Conservation (phyloP, 2,888 invertebrate genomes). For the Drosophila mayaguana region DNA sequence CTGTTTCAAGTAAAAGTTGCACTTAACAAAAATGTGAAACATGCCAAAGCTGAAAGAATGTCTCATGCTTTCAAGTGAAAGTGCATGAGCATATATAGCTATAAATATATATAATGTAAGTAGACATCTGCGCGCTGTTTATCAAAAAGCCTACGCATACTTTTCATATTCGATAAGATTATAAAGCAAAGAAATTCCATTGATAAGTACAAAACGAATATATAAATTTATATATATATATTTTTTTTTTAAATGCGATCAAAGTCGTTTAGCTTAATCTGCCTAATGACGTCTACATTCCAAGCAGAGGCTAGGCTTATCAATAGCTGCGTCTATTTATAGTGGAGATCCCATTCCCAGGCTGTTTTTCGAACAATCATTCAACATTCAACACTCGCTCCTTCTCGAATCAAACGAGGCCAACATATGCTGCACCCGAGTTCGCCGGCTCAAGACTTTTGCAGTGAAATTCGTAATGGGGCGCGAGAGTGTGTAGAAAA, state of each 20-base stretch:
- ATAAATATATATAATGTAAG: not conserved
- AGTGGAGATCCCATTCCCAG: constrained; percentile 11
- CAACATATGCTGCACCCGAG: constrained; percentile 36
- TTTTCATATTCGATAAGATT: constrained; percentile 29
- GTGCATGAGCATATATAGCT: not conserved
- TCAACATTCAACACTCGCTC: constrained; percentile 35
- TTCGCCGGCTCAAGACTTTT: constrained; percentile 1
- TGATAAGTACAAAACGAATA: constrained; percentile 21
- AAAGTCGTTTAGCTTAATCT: constrained; percentile 12
- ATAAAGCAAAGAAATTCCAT: constrained; percentile 25
- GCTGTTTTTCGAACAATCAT: constrained; percentile 40
- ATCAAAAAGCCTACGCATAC: constrained; percentile 7
- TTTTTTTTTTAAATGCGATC: not conserved
- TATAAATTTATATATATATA: not conserved
- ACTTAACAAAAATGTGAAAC: not conserved
- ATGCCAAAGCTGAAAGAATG: constrained; percentile 4
- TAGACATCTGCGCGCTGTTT: not conserved
- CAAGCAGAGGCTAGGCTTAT: constrained; percentile 24
- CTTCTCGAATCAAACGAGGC: constrained; percentile 44
- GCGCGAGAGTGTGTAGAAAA: constrained; percentile 21
- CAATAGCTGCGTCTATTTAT: constrained; percentile 43
- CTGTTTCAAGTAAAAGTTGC: not conserved
- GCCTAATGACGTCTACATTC: constrained; percentile 28
- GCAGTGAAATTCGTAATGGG: constrained; percentile 20
- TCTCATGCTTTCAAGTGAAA: constrained; percentile 2